Evolutionary conservation across 2,888 invertebrate genomes (phyloP).

Genomic region (Lasioglossum villosulum): DNA sequence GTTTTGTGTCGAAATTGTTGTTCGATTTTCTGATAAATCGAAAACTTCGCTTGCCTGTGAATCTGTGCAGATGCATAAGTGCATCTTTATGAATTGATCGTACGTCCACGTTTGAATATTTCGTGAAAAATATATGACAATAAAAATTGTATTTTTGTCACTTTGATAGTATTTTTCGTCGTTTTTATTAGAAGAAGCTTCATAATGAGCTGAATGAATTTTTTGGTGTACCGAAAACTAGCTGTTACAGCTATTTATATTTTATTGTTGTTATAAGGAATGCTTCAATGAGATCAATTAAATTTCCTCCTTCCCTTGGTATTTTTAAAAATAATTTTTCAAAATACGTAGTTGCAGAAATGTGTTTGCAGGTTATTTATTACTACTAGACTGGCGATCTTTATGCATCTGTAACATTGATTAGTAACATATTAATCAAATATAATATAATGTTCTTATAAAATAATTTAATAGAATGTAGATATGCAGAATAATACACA

Average conservation of each 20-base stretch:
- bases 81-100: neutral
- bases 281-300: neutral
- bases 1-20: neutral
- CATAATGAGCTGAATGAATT: neutral
- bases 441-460: neutral
- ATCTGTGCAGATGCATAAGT: neutral
- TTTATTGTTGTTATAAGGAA: neutral
- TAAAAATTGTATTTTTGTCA: neutral
- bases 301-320: neutral
- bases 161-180: neutral
- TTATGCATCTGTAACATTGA: neutral
- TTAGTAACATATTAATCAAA: neutral
- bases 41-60: neutral
- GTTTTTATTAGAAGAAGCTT: neutral
- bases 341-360: neutral
- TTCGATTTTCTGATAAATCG: neutral
- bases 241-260: neutral
- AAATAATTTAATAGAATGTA: neutral
- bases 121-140: neutral
- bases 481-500: neutral
- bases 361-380: slow-evolving; percentile 1
- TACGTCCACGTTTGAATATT: neutral
- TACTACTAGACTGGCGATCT: neutral
- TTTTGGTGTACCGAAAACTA: neutral
- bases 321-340: neutral